phyloP scores from a whole-genome alignment of 2,113 vertebrate species.

The Periophthalmus modestus region DNA sequence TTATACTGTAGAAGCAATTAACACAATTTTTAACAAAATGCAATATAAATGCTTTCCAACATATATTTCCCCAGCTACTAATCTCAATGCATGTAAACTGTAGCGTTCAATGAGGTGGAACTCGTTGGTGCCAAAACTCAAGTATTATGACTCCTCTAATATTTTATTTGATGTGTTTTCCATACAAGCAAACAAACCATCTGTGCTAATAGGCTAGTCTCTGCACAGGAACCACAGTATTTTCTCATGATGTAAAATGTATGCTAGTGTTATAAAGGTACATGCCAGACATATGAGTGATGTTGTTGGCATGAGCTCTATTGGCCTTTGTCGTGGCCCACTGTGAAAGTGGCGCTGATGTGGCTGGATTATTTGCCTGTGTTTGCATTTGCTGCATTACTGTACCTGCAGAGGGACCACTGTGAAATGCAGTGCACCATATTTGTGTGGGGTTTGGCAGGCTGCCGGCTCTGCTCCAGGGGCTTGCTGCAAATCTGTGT shows the following conservation, averaged over 20 bases:
- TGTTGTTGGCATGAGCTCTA: constrained; percentile 21
- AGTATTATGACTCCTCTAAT: neutral
- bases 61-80: neutral
- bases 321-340: constrained; percentile 20
- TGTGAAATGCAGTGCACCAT: constrained; percentile 60
- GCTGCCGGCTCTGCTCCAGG: constrained; percentile 49
- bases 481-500: constrained; percentile 42
- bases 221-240: neutral
- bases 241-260: constrained; percentile 11
- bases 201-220: neutral
- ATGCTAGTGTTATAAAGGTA: constrained; percentile 10
- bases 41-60: neutral
- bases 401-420: constrained; percentile 58
- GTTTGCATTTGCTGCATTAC: constrained; percentile 49
- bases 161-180: constrained; percentile 2
- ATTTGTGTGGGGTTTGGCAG: constrained; percentile 65
- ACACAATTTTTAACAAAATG: neutral
- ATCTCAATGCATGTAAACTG: neutral
- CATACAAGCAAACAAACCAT: neutral
- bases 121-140: neutral
- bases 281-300: neutral
- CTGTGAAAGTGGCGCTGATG: constrained; percentile 40
- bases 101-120: neutral
- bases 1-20: neutral
- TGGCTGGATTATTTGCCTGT: constrained; percentile 53